Conservation (phyloP, 2,888 invertebrate species). For the Caenorhabditis sp. region DNA sequence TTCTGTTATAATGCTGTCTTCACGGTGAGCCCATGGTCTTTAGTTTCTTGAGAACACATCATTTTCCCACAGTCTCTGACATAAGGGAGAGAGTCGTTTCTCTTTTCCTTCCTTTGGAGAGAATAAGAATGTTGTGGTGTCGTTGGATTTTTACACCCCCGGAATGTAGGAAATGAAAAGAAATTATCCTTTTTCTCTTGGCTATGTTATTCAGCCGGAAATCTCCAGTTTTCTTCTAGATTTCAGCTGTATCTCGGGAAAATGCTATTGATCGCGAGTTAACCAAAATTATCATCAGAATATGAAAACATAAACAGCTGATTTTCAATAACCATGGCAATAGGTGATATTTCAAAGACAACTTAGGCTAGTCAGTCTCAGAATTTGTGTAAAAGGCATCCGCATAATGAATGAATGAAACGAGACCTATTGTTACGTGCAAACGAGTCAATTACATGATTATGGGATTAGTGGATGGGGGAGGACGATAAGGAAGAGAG, state of each 20-base stretch:
- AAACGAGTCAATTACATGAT: conserved; percentile 23
- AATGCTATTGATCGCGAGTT: not conserved
- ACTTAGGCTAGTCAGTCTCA: no score
- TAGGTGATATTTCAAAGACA: conserved; percentile 5
- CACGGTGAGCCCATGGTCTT: conserved; percentile 17
- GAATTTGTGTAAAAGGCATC: no score
- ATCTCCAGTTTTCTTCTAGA: not conserved
- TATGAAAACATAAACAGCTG: conserved; percentile 6
- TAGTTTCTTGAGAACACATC: not conserved
- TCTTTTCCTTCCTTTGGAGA: not conserved
- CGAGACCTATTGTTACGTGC: conserved; percentile 27
- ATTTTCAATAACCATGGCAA: conserved; percentile 33
- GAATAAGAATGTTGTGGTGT: not conserved
- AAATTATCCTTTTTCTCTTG: not conserved
- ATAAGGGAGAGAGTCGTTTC: not conserved
- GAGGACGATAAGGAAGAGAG: not conserved
- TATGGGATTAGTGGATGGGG: not conserved
- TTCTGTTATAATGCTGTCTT: conserved; percentile 14
- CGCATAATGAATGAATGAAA: not conserved
- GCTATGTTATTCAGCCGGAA: not conserved
- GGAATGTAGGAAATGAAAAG: not conserved
- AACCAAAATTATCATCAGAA: not conserved
- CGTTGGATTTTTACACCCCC: not conserved
- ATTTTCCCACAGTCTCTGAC: conserved; percentile 6
- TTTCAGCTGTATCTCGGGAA: not conserved